Evolutionary conservation across 2,888 invertebrate genomes (phyloP).

Genomic region (Hypomecis atomaria): DNA sequence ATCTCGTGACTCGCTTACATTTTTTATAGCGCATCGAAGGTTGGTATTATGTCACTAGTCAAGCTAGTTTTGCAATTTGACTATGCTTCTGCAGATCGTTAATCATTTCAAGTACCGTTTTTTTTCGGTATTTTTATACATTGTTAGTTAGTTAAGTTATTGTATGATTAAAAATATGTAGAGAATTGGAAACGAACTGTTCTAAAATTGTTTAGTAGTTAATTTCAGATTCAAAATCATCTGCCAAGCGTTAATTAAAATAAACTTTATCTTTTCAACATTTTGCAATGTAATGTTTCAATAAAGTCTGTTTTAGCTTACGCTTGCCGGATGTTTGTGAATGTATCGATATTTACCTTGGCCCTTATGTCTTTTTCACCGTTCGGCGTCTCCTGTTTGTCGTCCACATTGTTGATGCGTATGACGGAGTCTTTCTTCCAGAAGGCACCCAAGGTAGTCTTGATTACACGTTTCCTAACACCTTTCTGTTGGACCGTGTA

Average conservation of each 20-base stretch:
- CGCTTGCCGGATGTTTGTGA: background rate
- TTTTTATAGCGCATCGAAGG: slow-evolving; percentile 45
- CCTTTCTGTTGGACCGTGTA: slow-evolving; percentile 86
- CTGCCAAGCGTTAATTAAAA: background rate
- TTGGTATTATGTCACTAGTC: slow-evolving; percentile 47
- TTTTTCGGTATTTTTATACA: slow-evolving; percentile 14
- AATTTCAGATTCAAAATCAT: background rate
- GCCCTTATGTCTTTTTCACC: slow-evolving; percentile 87
- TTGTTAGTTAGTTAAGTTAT: slow-evolving; percentile 8
- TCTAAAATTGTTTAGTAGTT: background rate
- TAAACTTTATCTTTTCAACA: background rate
- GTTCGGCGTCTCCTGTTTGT: slow-evolving; percentile 88
- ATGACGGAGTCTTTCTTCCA: slow-evolving; percentile 88
- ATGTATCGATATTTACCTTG: slow-evolving; percentile 78
- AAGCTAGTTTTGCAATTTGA: slow-evolving; percentile 43
- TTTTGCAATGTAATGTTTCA: background rate
- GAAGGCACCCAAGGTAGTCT: slow-evolving; percentile 86
- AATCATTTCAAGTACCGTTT: slow-evolving; percentile 25
- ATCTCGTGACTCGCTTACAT: slow-evolving; percentile 43
- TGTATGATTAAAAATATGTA: slow-evolving; percentile 18
- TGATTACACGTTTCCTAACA: slow-evolving; percentile 85
- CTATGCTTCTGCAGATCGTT: slow-evolving; percentile 36
- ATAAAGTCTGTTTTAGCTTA: background rate
- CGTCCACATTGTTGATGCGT: slow-evolving; percentile 89
- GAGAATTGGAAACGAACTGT: slow-evolving; percentile 73